These are phyloP conservation scores for Morbakka virulenta DNA, from an alignment of 30 jellyfish, hydroid and myxozoan species.

Conservation along the genomic window DNA sequence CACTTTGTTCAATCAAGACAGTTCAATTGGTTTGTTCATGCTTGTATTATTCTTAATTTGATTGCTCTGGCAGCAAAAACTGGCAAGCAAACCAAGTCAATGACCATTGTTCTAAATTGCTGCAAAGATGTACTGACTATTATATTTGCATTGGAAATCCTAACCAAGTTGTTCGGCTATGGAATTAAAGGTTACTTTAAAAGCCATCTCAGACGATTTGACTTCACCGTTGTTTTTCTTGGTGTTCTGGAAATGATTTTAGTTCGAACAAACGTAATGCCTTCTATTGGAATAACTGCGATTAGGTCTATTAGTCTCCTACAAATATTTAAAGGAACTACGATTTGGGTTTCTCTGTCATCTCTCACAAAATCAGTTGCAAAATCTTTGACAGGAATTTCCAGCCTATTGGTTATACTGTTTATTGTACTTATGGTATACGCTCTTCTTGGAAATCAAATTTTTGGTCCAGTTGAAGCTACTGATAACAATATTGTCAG, in stretches of 20 bases:
- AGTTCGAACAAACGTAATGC: not conserved
- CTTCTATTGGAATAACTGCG: constrained; percentile 40
- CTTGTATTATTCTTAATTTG: too few relatives aligned
- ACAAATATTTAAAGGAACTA: constrained; percentile 41
- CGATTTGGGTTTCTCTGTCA: constrained; percentile 40
- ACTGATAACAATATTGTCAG: constrained; percentile 22
- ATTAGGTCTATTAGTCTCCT: constrained; percentile 46
- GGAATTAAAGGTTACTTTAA: constrained; percentile 15
- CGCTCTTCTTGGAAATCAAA: constrained; percentile 76
- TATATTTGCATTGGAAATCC: constrained; percentile 24
- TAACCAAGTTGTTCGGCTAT: constrained; percentile 12
- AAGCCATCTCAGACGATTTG: constrained; percentile 15
- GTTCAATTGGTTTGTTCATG: too few relatives aligned
- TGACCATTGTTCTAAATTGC: too few relatives aligned
- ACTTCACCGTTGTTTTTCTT: not conserved
- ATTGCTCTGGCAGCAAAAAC: too few relatives aligned
- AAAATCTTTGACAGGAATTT: constrained; percentile 43
- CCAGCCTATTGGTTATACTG: constrained; percentile 50
- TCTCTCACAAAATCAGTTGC: constrained; percentile 50
- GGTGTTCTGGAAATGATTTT: constrained; percentile 22
- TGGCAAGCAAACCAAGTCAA: too few relatives aligned
- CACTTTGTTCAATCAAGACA: too few relatives aligned
- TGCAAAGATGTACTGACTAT: too few relatives aligned
- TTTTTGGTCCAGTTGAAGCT: constrained; percentile 15
- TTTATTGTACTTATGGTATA: constrained; percentile 35